Percentiles rank a stretch among this genome's conserved stretches.
Conservation (phyloP, 2,888 invertebrate genomes). For the Epinotia bilunana region DNA sequence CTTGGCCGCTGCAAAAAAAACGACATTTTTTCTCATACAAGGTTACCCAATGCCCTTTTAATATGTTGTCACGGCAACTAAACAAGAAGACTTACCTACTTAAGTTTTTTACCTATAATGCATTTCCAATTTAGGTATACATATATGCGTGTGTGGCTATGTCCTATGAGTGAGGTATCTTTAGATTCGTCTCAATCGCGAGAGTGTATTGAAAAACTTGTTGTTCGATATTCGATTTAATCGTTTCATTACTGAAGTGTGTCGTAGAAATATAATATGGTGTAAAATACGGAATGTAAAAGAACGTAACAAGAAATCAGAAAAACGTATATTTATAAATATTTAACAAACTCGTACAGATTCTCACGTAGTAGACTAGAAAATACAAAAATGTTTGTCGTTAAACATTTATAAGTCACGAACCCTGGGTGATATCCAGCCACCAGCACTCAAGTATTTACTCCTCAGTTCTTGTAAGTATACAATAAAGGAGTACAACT, state of each 20-base stretch:
- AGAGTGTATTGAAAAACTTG: neutral
- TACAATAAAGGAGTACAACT: slow-evolving; percentile 31
- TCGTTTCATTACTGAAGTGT: neutral
- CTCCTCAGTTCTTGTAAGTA: slow-evolving; percentile 26
- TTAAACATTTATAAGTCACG: slow-evolving; percentile 18
- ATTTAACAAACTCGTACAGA: slow-evolving; percentile 53
- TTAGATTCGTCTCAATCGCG: neutral
- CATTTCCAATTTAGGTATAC: too few relatives aligned
- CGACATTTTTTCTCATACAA: too few relatives aligned
- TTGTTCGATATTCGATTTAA: neutral
- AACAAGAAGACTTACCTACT: too few relatives aligned
- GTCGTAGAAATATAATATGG: neutral
- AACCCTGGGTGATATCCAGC: neutral
- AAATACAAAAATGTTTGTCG: slow-evolving; percentile 43
- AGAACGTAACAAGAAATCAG: slow-evolving; percentile 21
- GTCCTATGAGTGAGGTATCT: neutral
- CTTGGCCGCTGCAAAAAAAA: too few relatives aligned
- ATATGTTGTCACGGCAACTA: too few relatives aligned
- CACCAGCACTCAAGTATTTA: slow-evolving; percentile 12
- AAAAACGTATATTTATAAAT: slow-evolving; percentile 52
- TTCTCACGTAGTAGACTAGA: slow-evolving; percentile 58
- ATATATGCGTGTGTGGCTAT: too few relatives aligned
- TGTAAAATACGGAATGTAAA: neutral
- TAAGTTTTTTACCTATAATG: too few relatives aligned
- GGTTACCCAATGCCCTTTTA: too few relatives aligned